These are phyloP conservation scores for Numida meleagris DNA, from an alignment of 2,113 vertebrate genomes.

Conservation along the genomic window DNA sequence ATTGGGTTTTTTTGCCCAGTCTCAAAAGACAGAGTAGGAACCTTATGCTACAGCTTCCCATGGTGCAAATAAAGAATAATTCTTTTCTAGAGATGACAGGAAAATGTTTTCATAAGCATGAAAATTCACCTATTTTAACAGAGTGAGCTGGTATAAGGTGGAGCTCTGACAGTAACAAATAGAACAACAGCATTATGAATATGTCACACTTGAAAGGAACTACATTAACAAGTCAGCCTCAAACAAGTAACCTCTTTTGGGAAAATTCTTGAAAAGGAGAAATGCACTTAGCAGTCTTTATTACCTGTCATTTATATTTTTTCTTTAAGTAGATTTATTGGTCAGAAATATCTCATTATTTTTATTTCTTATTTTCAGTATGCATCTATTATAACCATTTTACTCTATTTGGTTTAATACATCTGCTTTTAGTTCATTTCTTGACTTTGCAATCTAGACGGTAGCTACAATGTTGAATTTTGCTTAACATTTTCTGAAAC, in stretches of 20 bases:
- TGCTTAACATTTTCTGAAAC: slow-evolving; percentile 17
- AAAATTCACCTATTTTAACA: not conserved
- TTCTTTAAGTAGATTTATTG: not conserved
- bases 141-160: not conserved
- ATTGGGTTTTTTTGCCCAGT: rapidly evolving
- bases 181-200: not conserved
- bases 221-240: not conserved
- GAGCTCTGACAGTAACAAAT: not conserved
- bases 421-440: slow-evolving; percentile 35
- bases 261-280: not conserved
- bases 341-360: not conserved
- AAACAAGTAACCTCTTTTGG: not conserved
- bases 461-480: slow-evolving; percentile 37
- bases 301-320: not conserved
- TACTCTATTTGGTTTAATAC: slow-evolving; percentile 6
- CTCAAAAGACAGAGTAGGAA: not conserved
- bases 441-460: not conserved
- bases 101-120: not conserved
- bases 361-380: slow-evolving; percentile 28
- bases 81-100: not conserved
- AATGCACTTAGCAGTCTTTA: not conserved
- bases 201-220: not conserved
- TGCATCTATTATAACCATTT: slow-evolving; percentile 14
- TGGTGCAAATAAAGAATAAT: not conserved
- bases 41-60: not conserved